Evolutionary conservation across 2,113 vertebrate genomes (phyloP), one percentile per base, ranked within the genome.

Genomic region (Antechinus flavipes): DNA sequence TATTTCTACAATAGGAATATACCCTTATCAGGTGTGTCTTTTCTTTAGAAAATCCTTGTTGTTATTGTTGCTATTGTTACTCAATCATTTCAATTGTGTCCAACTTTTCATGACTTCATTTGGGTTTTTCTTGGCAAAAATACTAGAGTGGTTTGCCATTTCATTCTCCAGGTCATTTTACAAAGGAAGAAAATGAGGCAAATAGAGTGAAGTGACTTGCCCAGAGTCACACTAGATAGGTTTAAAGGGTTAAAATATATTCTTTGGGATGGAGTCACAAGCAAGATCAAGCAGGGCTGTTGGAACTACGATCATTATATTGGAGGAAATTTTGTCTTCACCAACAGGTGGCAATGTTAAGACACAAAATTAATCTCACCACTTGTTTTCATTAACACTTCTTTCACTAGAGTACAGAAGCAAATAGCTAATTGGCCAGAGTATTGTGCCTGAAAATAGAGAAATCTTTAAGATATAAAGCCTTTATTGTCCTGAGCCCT

Each of bases 341-440:
- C 94, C 97, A 96, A 95, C 46, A 96, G 95, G 61, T 94, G 97
- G 96, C 96, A 97, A 84, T 94, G 89, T 92, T 96, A 92, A 26
- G 19, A 16, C 22, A 42, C 0, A 58, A 92, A 8, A 92, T 52
- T 93, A 93, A 93, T 95, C 89, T 93, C 56, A 23, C 53, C 35
- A 84, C 19, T 42, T 84, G 55, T n/a, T 84, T 84, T 42, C 6
- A 10, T 42, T 42, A 84, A 84, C 19, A 42, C n/a, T 0, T n/a
- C 35, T 68, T 35, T n/a, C 68, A 76, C 16, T 22, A 76, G 16
- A 76, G 68, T 14, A 76, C 61, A 76, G 30, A 22, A 84, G 68
- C 68, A 84, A 42, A 84, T 84, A 42, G n/a, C n/a, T 84, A 42
- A 42, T 42, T 22, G 7, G 42, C 68, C n/a, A 42, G 68, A 84